Evolutionary conservation across 2,888 invertebrate genomes (phyloP), one percentile per base, ranked within the genome.

Genomic region (Neuroscelio doddi): DNA sequence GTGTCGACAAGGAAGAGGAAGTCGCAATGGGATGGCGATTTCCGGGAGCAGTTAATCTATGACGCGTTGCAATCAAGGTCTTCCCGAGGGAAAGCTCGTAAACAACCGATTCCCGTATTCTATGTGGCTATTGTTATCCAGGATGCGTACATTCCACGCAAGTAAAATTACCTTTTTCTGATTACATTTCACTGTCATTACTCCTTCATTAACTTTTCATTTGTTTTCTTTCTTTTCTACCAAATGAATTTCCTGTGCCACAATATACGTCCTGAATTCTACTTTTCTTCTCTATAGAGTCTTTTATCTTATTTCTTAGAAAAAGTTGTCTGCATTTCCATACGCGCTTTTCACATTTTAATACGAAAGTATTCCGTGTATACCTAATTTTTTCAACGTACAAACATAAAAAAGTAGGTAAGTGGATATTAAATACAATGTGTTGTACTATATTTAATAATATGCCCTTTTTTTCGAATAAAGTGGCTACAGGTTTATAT

Each of bases 11-110:
- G 66, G 50, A 66, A 66, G 62, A 58, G 66, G 66, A 67, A 63
- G 63, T 63, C 58, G 59, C 58, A 67, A 67, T 67, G 62, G 62
- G 62, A 66, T 62, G 55, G 66, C 62, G 66, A 66, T 66, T 66
- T 66, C 66, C 66, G 66, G 53, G 53, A 36, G 57, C 66, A 62
- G 66, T 66, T 66, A 66, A 66, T 66, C 62, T 66, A 62, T 66
- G 66, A 66, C 62, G 66, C 66, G 58, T 62, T 62, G 66, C 58
- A 66, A 66, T 66, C 66, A 66, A 66, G 61, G 41, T 49, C 61
- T 61, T 57, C 53, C 53, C 46, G 1, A 10, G 51, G 29, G 45
- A 45, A 17, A 32, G 59, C 56, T 65, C 65, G 61, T 65, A 65
- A 65, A 65, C 61, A 65, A 61, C 65, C 56, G 47, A 65, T 65